Base-by-base conservation (phyloP, 2,797 vertebrate genomes). In the Kryptolebias ocellatus region DNA sequence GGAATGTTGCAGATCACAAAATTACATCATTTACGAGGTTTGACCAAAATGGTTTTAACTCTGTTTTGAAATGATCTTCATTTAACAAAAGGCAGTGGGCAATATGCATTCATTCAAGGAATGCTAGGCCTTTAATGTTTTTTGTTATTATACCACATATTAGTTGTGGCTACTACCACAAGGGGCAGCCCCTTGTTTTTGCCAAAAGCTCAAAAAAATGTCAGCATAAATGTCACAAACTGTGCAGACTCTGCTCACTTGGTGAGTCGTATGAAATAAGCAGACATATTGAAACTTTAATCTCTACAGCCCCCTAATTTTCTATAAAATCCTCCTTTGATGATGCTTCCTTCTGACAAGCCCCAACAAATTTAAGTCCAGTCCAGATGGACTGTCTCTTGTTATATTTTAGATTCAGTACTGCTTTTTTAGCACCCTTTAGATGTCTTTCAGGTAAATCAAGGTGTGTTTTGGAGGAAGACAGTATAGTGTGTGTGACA, bases 361-460 rank as follows among this genome's bases (percentile, higher is more conserved):
- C 24, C 31, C 3, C 64, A 57, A 60, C 54, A 67, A 24, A 51
- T 64, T 47, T 60, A 10, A 70, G 20, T 24, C 20, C 52, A 73
- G 2, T 24, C 20, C 72, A 82, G 74, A 80, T 90, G 86, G 82
- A 85, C 49, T 57, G 72, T 75, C 50, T 87, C 80, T 9, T 42
- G 39, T 42, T 12, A 2, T 12, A 42, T 2, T 39, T 42, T 86
- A 81, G 71, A 76, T 68, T 74, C 34, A 18, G 46, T 50, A 64
- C 60, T 78, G 39, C 64, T 28, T 70, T 64, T 49, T 57, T 71
- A 68, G 75, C 63, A 58, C 51, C 63, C 47, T 72, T 70, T 28
- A 61, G 28, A 74, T 46, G 49, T 64, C 57, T 31, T 58, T 14
- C 45, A 67, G 67, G 58, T 74, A 69, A 57, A 58, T 27, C 16